Evolutionary conservation across 1,140 invertebrate species (phyloP), one percentile per base, ranked within the genome.

Genomic region (Leptoteleia sp.): DNA sequence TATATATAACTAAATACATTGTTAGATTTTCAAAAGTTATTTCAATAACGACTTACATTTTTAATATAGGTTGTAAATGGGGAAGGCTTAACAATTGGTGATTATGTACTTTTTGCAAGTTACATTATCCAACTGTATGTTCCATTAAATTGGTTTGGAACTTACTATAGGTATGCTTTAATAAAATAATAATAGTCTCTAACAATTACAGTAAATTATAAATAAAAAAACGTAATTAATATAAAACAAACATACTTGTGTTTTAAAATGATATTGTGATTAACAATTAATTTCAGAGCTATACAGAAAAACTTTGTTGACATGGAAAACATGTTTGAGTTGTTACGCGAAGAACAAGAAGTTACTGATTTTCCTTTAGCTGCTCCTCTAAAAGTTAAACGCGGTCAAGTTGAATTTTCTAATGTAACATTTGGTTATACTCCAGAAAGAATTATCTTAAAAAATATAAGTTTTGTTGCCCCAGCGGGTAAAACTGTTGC

Each of bases 261-360:
- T n/a, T n/a, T n/a, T n/a, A n/a, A n/a, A n/a, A n/a, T n/a, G n/a
- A n/a, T n/a, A n/a, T n/a, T n/a, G n/a, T n/a, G n/a, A n/a, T n/a
- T 25, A 25, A 25, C 22, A 3, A 22, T n/a, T 45, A 25, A 45
- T 45, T 25, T 45, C 3, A 97, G 97, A 84, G 95, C 96, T 42
- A 98, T 99, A 70, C 98, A 99, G 84, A 96, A 97, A 86, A 96
- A 97, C 84, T 99, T 99, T 84, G 93, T 99, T 16, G 98, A 99
- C 81, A 99, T 99, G 98, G 98, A 99, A 90, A 99, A 99, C 86
- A 99, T 99, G 98, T 97, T 99, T 89, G 97, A 99, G 55, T 85
- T 99, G 42, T 89, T 99, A 45, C 92, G 94, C 45, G 95, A 97
- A 86, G 92, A 95, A 16, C 92, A 95, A 72, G 97, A 99, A 90